Conservation (phyloP, 2,888 invertebrate genomes). For the Eugnorisma glareosa region DNA sequence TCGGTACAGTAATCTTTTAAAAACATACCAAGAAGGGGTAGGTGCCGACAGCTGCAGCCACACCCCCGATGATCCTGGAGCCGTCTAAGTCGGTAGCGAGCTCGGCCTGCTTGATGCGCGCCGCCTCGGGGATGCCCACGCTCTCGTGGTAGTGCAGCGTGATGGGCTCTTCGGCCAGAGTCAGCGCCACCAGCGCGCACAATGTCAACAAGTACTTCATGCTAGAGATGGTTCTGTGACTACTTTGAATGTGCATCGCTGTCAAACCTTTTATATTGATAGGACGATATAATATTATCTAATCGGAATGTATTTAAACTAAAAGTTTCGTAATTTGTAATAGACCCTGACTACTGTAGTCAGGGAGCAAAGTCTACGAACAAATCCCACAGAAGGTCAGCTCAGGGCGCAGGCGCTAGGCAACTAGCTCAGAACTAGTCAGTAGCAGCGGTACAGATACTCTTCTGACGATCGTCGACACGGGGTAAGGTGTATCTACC, state of each 20-base stretch:
- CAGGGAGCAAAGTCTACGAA: slow-evolving; percentile 40
- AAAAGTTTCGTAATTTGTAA: slow-evolving; percentile 24
- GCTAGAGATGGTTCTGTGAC: background rate
- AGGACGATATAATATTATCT: slow-evolving; percentile 31
- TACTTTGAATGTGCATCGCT: slow-evolving; percentile 10
- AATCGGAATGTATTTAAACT: slow-evolving; percentile 20
- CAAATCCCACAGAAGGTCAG: slow-evolving; percentile 40
- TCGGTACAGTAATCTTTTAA: background rate
- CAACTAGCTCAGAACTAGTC: background rate
- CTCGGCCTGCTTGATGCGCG: slow-evolving; percentile 65
- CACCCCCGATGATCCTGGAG: slow-evolving; percentile 57
- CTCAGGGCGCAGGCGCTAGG: background rate
- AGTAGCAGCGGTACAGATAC: background rate
- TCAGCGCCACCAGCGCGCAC: slow-evolving; percentile 32
- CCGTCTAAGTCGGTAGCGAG: slow-evolving; percentile 63
- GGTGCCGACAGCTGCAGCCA: slow-evolving; percentile 49
- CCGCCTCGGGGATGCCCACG: slow-evolving; percentile 64
- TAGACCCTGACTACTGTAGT: slow-evolving; percentile 22
- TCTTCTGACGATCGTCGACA: background rate
- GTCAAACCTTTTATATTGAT: slow-evolving; percentile 37
- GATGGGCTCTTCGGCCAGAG: slow-evolving; percentile 37
- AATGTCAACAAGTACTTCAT: slow-evolving; percentile 41
- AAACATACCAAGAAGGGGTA: slow-evolving; percentile 62
- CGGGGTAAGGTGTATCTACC: too few relatives aligned
- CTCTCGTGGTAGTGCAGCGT: slow-evolving; percentile 63